Base-by-base conservation (phyloP, 2,113 vertebrate genomes). In the Holacanthus passer region DNA sequence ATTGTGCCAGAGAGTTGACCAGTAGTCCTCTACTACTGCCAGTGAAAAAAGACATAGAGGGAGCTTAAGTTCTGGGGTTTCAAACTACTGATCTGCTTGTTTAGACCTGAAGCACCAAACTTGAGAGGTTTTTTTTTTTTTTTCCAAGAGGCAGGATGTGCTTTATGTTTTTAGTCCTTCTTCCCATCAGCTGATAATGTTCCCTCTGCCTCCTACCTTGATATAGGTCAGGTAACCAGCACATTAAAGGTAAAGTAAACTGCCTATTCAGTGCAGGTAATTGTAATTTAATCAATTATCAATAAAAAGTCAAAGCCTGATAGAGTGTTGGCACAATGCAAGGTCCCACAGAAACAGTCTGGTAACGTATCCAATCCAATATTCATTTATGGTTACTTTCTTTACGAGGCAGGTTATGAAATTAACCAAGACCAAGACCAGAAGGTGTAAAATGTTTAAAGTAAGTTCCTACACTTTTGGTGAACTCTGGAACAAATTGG, bases 401-500 rank as follows among this genome's bases (percentile, higher is more conserved):
- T 63, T 65, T 32, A 22, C 22, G 7, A 32, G 24, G 27, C 16
- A 31, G 35, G 4, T 41, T 5, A 3, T 14, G 20, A 4, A 76
- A 65, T 29, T 24, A 19, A 77, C 35, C 20, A 84, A 41, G 10
- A 41, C n/a, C n/a, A n/a, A 29, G 10, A 22, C 14, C 52, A 16
- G 17, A 48, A 24, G 22, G 3, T 62, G 29, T 47, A n/a, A 27
- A 48, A 31, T 19, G 22, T 31, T 60, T 50, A 17, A 71, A 68
- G 53, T 22, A 11, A 48, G 22, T 73, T 43, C 3, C 27, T 56
- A 13, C 14, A 2, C 43, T 22, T 68, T 13, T 43, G 31, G 16
- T 73, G 43, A 79, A 67, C 55, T 60, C 17, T 16, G 45, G 60
- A 78, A 73, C 59, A 82, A 83, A 80, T 41, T 50, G 29, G 22